phyloP scores from a whole-genome alignment of 2,888 invertebrate genomes.

The Machimus atricapillus region DNA sequence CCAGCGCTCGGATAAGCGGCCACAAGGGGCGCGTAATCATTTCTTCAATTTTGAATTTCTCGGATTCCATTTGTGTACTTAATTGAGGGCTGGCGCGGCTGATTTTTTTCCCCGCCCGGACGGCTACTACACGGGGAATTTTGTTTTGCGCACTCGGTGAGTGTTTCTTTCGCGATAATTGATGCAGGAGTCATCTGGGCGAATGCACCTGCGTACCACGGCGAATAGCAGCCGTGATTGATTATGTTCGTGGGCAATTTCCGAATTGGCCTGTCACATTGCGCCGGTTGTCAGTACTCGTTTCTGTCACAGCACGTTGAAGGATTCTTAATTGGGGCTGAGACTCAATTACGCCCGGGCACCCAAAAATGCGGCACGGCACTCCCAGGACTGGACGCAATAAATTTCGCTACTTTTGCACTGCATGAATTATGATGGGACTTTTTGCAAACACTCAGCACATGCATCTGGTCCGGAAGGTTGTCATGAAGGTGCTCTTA shows the following conservation, averaged over 20 bases:
- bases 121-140: constrained; percentile 31
- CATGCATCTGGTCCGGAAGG: neutral
- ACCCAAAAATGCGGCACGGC: neutral
- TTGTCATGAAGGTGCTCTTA: neutral
- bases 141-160: constrained; percentile 35
- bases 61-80: constrained; percentile 25
- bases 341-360: neutral
- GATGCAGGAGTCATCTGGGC: neutral
- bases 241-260: constrained; percentile 37
- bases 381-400: neutral
- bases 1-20: neutral
- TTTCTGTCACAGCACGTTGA: constrained; percentile 9
- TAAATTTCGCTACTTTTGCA: neutral
- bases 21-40: constrained; percentile 7
- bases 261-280: constrained; percentile 38
- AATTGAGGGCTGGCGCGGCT: constrained; percentile 22
- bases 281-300: constrained; percentile 1
- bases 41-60: constrained; percentile 40
- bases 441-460: neutral
- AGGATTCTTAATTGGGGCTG: constrained; percentile 9
- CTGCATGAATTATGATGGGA: neutral
- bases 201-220: constrained; percentile 35
- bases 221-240: constrained; percentile 38
- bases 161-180: constrained; percentile 39
- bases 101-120: neutral